Base-by-base conservation (phyloP, 1,140 invertebrate species). In the fruit fly (Drosophila melanogaster) region DNA sequence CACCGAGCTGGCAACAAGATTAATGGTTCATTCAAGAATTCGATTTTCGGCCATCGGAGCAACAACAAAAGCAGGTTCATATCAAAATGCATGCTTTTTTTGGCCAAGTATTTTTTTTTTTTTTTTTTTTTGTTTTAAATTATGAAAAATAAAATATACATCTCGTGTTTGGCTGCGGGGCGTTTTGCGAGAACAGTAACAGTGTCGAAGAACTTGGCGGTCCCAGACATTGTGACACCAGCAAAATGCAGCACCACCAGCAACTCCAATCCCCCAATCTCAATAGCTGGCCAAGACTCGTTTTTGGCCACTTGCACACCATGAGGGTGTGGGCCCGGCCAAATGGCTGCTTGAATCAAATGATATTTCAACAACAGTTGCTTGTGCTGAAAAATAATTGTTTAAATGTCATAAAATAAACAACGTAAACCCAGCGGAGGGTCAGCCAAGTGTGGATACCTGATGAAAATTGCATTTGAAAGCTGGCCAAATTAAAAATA, bases 1-100 rank as follows among this genome's bases (percentile, higher is more conserved):
- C 51, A 50, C 35, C 61, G 50, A 84, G 84, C 84, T 83, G 79
- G 84, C 79, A 80, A 79, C 77, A 89, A 89, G 84, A 89, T 89
- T 89, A 89, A 89, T 89, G 84, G 79, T 80, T 84, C 84, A 89
- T 89, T 89, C 84, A 89, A 89, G 79, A 89, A 89, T 89, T 89
- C 72, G 84, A 89, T 84, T 89, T 83, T 89, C 67, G 77, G 54
- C 49, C 54, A 62, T 55, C 56, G 53, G 57, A 65, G 59, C 47
- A 81, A 71, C 49, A 81, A 70, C 49, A 81, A 66, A 41, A 62
- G 74, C 81, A 86, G 81, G 81, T 86, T 89, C 72, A 77, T 83
- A 83, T 71, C 67, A 71, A 70, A 62, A 51, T 37, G 38, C 38
- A 37, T 17, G 53, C 58, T 66, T 67, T 26, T 65, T 71, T 26